Base-by-base conservation (phyloP, 1,140 invertebrate genomes). In the Araneus ventricosus region DNA sequence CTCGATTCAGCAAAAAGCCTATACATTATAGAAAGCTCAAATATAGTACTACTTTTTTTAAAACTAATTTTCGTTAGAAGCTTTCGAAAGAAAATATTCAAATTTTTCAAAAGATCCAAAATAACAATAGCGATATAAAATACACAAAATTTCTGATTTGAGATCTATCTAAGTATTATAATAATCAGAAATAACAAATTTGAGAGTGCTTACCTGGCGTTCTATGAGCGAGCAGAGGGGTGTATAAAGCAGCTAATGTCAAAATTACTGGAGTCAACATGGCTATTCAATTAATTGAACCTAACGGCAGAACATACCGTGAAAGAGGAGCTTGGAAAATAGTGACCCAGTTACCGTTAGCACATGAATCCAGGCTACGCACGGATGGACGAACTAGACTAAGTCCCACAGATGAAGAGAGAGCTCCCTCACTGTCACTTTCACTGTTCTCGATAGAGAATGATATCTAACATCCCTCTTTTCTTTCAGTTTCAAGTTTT, bases 231-330 rank as follows among this genome's bases (percentile, higher is more conserved):
- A 82, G 80, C 80, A 82, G 45, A 45, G 80, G 80, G n/a, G 41
- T 41, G 45, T 22, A 52, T 82, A 82, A 82, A 82, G 22, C 41
- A 27, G 41, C 80, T 79, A 79, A 79, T n/a, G 39, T 82, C 39
- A 82, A 82, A 45, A 82, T 82, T 41, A 82, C 39, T 82, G 14
- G 80, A 45, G 80, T 82, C 80, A 39, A 82, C 80, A 82, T 82
- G 41, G 22, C 80, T 41, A 52, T 82, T 75, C 70, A 37, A 37
- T 52, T 52, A 14, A 75, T 4, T 37, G 70, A 6, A 75, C 17
- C 30, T 75, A 75, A 37, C 30, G 30, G 30, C 30, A 75, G 70
- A 34, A 1, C 70, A 75, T 75, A 75, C 20, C 70, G 30, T 37
- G 34, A 17, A 37, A 75, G 30, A 75, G 17, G 37, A 4, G 10